Conservation (phyloP, 1,140 invertebrate species). For the Manduca sexta region DNA sequence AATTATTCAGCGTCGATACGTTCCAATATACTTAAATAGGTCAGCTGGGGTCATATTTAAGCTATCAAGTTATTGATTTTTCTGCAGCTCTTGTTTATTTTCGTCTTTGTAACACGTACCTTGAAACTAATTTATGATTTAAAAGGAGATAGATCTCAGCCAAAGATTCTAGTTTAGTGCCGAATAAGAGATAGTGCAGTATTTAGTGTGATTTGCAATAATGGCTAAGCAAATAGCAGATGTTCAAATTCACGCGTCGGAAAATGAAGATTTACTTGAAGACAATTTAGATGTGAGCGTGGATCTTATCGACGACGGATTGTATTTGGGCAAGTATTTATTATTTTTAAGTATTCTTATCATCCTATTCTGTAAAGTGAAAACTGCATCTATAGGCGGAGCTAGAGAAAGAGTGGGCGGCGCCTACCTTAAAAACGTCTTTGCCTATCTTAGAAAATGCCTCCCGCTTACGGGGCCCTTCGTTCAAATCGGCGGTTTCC, state of each 20-base stretch:
- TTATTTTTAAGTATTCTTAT: constrained; percentile 2
- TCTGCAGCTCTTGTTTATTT: neutral
- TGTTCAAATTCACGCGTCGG: constrained; percentile 49
- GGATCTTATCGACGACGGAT: constrained; percentile 77
- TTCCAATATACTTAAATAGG: too few relatives aligned
- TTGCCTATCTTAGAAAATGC: too few relatives aligned
- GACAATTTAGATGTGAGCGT: constrained; percentile 57
- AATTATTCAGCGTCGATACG: too few relatives aligned
- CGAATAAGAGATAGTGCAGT: neutral
- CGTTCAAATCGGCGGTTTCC: too few relatives aligned
- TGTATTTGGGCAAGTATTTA: constrained; percentile 77
- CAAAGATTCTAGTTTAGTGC: neutral
- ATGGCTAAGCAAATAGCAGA: constrained; percentile 39
- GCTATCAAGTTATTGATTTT: neutral
- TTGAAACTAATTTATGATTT: neutral
- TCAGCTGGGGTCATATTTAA: too few relatives aligned
- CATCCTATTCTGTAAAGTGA: too few relatives aligned
- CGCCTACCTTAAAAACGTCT: too few relatives aligned
- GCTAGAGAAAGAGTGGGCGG: too few relatives aligned
- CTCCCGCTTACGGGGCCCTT: too few relatives aligned
- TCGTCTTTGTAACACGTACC: neutral
- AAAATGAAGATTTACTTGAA: constrained; percentile 29
- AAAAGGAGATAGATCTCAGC: neutral
- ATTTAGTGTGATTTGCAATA: neutral
- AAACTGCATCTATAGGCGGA: too few relatives aligned